phyloP scores from a whole-genome alignment of 2,797 vertebrate species.

The Phataginus tetradactyla region DNA sequence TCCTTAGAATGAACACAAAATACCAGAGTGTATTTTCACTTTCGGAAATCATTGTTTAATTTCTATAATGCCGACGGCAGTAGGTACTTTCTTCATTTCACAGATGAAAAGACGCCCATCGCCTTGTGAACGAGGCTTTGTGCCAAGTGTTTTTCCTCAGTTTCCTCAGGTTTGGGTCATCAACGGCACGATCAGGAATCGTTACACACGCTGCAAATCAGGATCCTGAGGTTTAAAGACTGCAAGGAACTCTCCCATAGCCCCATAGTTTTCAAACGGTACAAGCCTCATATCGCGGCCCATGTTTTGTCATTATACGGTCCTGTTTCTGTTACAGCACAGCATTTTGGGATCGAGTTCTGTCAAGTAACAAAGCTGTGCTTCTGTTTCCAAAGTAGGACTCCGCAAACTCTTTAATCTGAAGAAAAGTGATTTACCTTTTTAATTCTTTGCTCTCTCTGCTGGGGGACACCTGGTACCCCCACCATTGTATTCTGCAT shows the following conservation, averaged over 20 bases:
- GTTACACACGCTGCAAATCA: background rate
- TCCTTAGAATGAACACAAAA: background rate
- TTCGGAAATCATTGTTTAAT: background rate
- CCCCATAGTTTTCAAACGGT: background rate
- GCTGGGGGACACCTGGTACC: accelerated
- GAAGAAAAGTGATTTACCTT: background rate
- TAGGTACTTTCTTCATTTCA: background rate
- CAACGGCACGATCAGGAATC: background rate
- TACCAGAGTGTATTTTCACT: background rate
- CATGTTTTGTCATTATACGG: background rate
- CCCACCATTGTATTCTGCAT: background rate
- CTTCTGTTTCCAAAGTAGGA: background rate
- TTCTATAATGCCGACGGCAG: background rate
- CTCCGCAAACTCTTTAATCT: background rate
- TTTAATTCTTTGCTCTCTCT: background rate
- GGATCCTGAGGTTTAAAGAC: background rate
- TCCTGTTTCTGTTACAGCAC: background rate
- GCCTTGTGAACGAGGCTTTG: background rate
- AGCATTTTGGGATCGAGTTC: background rate
- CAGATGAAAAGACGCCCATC: background rate
- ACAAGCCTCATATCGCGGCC: background rate
- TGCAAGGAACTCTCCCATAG: background rate
- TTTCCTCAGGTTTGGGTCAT: background rate
- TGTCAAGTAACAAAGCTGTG: background rate
- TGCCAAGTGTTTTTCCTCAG: background rate